Evolutionary conservation across 2,888 invertebrate genomes (phyloP), one percentile per base, ranked within the genome.

Genomic region (Protodeltote pygarga): DNA sequence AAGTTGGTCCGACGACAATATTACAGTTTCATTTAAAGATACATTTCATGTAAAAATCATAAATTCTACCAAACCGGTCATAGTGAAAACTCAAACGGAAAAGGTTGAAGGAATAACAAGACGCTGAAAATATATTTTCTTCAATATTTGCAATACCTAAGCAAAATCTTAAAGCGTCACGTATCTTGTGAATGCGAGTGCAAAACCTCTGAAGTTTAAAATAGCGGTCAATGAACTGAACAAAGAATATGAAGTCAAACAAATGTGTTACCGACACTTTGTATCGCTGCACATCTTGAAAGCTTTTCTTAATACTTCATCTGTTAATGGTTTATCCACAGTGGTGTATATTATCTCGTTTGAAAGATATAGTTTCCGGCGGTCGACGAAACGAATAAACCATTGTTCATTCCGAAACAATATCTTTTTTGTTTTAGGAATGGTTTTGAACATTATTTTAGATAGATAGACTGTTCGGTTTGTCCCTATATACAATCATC

Each of bases 281-380:
- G 47, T 52, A 17, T 24, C 25, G 24, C 37, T 40, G 40, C 17
- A 11, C 10, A 34, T 17, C 28, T n/a, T 60, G 46, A 49, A 45
- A 51, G 38, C 33, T 34, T 9, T 13, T 24, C 21, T 41, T 44
- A 46, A 60, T 41, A 38, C 21, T 23, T 46, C 13, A 29, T 27
- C 21, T 34, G 15, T 11, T 52, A 52, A 50, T 49, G 25, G 46
- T 23, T 48, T 44, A 51, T 38, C 34, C 25, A 34, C 40, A 53
- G 60, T 34, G 53, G 23, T 34, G 4, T 23, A 28, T 19, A 39
- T 13, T 27, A 27, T 24, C 24, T 44, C 25, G 8, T 6, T 32
- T 27, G 25, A 48, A 35, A 27, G 3, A 20, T 16, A 34, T 9
- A 8, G 4, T 23, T 50, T 50, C 59, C 51, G 35, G 28, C 16